Evolutionary conservation across 2,113 vertebrate genomes (phyloP).

Genomic region (Thamnophis sirtalis): DNA sequence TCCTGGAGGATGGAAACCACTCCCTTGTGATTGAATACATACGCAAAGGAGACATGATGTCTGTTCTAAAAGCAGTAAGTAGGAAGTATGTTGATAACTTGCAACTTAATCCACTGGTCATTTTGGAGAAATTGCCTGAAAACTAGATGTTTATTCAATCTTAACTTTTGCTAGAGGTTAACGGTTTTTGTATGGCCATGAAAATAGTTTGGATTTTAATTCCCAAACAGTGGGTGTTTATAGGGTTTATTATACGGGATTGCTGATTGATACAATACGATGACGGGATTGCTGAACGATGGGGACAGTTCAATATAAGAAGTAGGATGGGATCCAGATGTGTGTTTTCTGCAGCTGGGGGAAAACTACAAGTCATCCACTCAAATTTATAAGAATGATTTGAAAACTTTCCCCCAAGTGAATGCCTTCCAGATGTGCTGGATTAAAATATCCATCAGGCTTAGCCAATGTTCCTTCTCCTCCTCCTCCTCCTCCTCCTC

Average conservation of each 20-base stretch:
- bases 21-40: conserved; percentile 92
- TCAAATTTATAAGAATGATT: background rate
- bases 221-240: background rate
- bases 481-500: too few species aligned
- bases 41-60: conserved; percentile 83
- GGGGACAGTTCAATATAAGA: background rate
- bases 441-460: background rate
- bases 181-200: background rate
- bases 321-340: background rate
- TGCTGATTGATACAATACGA: background rate
- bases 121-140: background rate
- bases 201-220: background rate
- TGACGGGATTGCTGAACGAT: background rate
- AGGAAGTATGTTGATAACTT: background rate
- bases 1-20: conserved; percentile 87
- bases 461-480: too few species aligned
- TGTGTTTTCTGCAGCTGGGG: background rate
- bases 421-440: background rate
- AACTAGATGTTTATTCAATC: background rate
- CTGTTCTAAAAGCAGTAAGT: conserved; percentile 80
- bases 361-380: background rate
- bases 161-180: background rate
- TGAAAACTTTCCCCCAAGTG: background rate
- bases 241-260: background rate
- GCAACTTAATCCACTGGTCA: background rate